Percentiles rank a stretch among this genome's conserved stretches.
Conservation (phyloP, 2,888 invertebrate genomes). For the Drosophila helvetica region DNA sequence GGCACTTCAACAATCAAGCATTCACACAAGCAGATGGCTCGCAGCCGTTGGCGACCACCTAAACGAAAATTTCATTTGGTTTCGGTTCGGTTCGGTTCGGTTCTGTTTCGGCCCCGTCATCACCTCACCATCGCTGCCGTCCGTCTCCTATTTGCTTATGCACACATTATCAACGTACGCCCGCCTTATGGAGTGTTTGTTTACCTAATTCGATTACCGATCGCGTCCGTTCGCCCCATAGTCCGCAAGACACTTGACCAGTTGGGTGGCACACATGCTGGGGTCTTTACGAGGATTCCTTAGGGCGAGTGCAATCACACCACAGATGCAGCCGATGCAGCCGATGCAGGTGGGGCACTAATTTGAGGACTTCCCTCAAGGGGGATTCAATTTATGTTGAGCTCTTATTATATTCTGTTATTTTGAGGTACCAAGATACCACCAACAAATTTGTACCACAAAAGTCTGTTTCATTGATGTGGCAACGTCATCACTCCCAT, state of each 20-base stretch:
- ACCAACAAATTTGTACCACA: too few species aligned
- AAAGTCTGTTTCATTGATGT: not conserved
- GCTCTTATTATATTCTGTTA: not conserved
- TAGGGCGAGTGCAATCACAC: not conserved
- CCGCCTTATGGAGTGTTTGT: conserved; percentile 77
- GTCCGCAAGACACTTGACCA: conserved; percentile 77
- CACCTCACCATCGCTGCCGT: conserved; percentile 52
- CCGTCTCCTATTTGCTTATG: conserved; percentile 46
- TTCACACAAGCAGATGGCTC: conserved; percentile 77
- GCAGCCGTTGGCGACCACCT: conserved; percentile 72
- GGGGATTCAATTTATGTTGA: not conserved
- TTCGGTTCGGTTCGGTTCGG: conserved; percentile 74
- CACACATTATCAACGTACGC: conserved; percentile 74
- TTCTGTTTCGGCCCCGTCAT: conserved; percentile 73
- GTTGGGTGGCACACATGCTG: conserved; percentile 69
- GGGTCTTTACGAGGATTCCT: conserved; percentile 4
- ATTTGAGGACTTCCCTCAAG: not conserved
- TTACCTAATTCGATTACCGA: conserved; percentile 80
- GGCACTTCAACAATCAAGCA: conserved; percentile 79
- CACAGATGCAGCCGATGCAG: not conserved
- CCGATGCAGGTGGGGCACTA: not conserved
- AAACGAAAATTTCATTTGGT: conserved; percentile 76
- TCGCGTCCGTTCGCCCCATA: conserved; percentile 76
- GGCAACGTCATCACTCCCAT: not conserved
- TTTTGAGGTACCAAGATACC: not conserved